phyloP scores from a whole-genome alignment of 2,797 vertebrate species.

The Sebastes matsubarae region DNA sequence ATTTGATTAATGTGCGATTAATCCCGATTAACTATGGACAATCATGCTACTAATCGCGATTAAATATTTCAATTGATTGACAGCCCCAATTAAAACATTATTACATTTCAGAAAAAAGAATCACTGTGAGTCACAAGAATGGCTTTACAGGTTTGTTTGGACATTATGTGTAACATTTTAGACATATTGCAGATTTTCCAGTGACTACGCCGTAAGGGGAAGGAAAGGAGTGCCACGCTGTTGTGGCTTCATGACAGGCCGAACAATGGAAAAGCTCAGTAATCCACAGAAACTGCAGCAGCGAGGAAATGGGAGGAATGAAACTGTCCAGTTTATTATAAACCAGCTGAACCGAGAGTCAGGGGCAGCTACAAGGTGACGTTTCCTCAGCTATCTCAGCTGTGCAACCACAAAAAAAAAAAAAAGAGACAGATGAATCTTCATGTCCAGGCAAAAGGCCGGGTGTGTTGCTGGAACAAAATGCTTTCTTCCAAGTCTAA shows the following conservation, averaged over 20 bases:
- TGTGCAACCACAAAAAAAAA: constrained; percentile 11
- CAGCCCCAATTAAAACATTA: no score
- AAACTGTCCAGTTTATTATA: constrained; percentile 37
- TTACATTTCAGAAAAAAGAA: no score
- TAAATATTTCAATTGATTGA: no score
- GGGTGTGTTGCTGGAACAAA: constrained; percentile 50
- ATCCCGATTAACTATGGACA: no score
- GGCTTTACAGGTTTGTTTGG: neutral
- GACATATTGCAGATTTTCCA: constrained; percentile 32
- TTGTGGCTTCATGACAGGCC: constrained; percentile 50
- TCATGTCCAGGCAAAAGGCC: constrained; percentile 34
- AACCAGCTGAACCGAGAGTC: constrained; percentile 29
- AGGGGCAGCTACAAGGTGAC: constrained; percentile 20
- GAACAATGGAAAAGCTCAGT: constrained; percentile 79
- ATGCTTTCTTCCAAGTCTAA: constrained; percentile 67
- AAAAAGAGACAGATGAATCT: constrained; percentile 24
- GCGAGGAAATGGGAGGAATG: constrained; percentile 62
- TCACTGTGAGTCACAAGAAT: neutral
- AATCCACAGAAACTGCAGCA: constrained; percentile 63
- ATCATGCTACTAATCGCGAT: no score
- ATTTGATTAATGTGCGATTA: no score
- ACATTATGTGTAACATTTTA: neutral
- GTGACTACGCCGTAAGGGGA: constrained; percentile 45
- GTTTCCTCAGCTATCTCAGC: constrained; percentile 15
- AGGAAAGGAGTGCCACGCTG: constrained; percentile 79